These are phyloP conservation scores for Oryzaephilus surinamensis DNA, from an alignment of 1,140 invertebrate genomes.

Conservation along the genomic window DNA sequence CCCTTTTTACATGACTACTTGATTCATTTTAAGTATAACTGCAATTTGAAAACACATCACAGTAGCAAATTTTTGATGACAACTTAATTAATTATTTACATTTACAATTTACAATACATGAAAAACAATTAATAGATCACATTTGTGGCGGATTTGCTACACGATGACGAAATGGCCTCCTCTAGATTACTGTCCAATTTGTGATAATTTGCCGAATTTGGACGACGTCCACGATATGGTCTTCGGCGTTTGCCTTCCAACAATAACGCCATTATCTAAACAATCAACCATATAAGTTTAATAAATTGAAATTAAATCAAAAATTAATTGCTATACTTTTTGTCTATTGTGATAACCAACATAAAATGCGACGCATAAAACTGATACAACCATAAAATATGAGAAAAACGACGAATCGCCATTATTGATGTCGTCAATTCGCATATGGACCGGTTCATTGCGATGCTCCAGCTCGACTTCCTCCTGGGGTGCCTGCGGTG, in stretches of 20 bases:
- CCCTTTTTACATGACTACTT: too few species aligned
- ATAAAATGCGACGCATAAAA: constrained; percentile 47
- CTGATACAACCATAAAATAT: constrained; percentile 48
- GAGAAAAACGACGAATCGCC: constrained; percentile 51
- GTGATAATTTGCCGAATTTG: constrained; percentile 46
- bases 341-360: constrained; percentile 57
- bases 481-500: too few species aligned
- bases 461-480: too few species aligned
- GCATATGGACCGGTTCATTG: too few species aligned
- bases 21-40: too few species aligned
- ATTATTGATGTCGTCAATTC: too few species aligned
- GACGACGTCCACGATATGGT: constrained; percentile 38
- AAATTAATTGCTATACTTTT: too few species aligned
- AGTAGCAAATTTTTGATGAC: too few species aligned
- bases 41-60: too few species aligned
- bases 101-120: too few species aligned
- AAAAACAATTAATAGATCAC: constrained; percentile 36
- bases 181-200: constrained; percentile 51
- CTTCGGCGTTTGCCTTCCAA: constrained; percentile 44
- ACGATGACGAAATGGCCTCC: constrained; percentile 47
- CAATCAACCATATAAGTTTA: not conserved
- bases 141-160: constrained; percentile 27
- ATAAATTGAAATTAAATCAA: constrained; percentile 30
- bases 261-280: constrained; percentile 46
- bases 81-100: too few species aligned